phyloP scores from a whole-genome alignment of 1,140 invertebrate species.

The Ditylenchus dipsaci region DNA sequence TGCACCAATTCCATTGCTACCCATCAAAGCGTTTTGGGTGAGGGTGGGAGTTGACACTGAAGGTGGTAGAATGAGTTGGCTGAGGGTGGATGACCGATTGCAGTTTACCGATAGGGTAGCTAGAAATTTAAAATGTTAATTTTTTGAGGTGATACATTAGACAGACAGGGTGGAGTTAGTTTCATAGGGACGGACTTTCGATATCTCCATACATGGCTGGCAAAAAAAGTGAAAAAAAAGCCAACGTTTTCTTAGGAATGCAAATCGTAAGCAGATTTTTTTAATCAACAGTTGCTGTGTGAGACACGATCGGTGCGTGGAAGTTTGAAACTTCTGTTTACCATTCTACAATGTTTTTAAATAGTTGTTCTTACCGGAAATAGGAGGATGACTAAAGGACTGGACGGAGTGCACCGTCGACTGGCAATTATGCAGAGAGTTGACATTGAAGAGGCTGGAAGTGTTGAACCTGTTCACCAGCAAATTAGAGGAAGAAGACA shows the following conservation, averaged over 20 bases:
- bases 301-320: too few relatives aligned
- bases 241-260: too few relatives aligned
- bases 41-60: background rate
- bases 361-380: background rate
- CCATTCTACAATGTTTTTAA: too few relatives aligned
- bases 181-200: too few relatives aligned
- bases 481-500: background rate
- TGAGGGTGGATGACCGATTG: background rate
- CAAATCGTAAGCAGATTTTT: too few relatives aligned
- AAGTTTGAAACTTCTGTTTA: too few relatives aligned
- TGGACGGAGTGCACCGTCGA: conserved; percentile 32
- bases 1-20: background rate
- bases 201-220: too few relatives aligned
- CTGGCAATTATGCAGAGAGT: conserved; percentile 8
- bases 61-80: background rate
- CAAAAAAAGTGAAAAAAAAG: too few relatives aligned
- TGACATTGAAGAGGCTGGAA: conserved; percentile 26
- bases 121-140: too few relatives aligned
- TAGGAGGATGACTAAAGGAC: conserved; percentile 23
- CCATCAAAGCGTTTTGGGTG: background rate
- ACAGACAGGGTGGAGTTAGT: conserved; percentile 3
- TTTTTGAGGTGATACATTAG: background rate
- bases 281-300: too few relatives aligned
- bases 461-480: conserved; percentile 8
- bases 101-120: background rate